phyloP scores from a whole-genome alignment of 1,140 invertebrate genomes.

The Popillia japonica region DNA sequence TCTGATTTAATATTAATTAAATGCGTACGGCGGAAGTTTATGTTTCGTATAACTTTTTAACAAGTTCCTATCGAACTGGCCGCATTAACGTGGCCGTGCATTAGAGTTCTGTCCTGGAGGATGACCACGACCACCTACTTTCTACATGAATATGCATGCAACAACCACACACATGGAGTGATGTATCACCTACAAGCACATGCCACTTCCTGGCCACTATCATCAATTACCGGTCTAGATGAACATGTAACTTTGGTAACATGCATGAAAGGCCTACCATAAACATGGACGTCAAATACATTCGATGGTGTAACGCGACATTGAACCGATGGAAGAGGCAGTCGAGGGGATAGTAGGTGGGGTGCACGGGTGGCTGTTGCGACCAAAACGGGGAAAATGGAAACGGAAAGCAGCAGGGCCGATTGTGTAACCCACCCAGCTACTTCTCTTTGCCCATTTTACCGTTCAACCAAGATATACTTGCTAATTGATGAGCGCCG shows the following conservation, averaged over 20 bases:
- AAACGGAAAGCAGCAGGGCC: slow-evolving; percentile 14
- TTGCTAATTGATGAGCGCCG: slow-evolving; percentile 52
- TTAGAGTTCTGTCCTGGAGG: not conserved
- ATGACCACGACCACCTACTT: not conserved
- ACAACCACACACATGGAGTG: slow-evolving; percentile 57
- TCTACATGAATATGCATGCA: slow-evolving; percentile 57
- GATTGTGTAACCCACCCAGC: slow-evolving; percentile 17
- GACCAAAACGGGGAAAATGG: slow-evolving; percentile 11
- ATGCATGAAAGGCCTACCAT: slow-evolving; percentile 58
- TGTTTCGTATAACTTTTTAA: not conserved
- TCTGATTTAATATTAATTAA: not conserved
- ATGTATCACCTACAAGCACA: slow-evolving; percentile 61
- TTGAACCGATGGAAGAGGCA: slow-evolving; percentile 28
- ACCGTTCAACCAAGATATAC: slow-evolving; percentile 46
- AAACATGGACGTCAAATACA: slow-evolving; percentile 55
- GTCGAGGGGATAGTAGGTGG: not conserved
- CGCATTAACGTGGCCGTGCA: slow-evolving; percentile 26
- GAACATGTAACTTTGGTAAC: slow-evolving; percentile 59
- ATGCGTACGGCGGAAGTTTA: not conserved
- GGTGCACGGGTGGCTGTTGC: not conserved
- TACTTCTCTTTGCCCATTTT: slow-evolving; percentile 33
- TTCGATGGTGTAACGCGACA: slow-evolving; percentile 40
- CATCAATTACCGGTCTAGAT: slow-evolving; percentile 61
- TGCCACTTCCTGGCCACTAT: slow-evolving; percentile 60
- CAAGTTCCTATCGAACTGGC: not conserved